Percentiles rank a stretch among this genome's conserved stretches.
phyloP scores from a whole-genome alignment of 2,888 invertebrate genomes.

The Perizoma affinitatum region DNA sequence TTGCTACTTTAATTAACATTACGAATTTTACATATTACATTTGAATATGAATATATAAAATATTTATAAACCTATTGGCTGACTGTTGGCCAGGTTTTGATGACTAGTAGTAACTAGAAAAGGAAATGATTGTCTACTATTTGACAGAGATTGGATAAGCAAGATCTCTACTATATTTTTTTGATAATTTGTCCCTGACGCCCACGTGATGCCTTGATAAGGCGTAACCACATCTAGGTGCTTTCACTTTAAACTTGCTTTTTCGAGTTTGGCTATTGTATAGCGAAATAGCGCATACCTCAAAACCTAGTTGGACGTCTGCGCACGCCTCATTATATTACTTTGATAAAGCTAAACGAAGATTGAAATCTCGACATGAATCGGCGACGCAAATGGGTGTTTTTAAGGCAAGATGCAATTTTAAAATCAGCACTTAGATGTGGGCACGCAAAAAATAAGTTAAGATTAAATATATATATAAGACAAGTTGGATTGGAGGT shows the following conservation, averaged over 20 bases:
- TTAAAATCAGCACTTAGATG: slow-evolving; percentile 5
- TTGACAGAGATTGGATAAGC: background rate
- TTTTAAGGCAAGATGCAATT: slow-evolving; percentile 33
- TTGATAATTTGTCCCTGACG: slow-evolving; percentile 1
- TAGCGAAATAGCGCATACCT: slow-evolving; percentile 7
- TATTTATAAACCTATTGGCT: slow-evolving; percentile 15
- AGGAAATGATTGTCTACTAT: too few species aligned
- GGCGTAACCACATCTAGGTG: too few species aligned
- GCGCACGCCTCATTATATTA: too few species aligned
- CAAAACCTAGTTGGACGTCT: background rate
- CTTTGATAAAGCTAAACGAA: too few species aligned
- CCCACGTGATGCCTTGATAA: slow-evolving; percentile 4
- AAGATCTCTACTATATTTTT: background rate
- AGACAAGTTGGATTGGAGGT: too few species aligned
- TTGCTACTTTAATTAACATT: slow-evolving; percentile 24
- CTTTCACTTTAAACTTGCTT: too few species aligned
- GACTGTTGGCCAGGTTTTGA: slow-evolving; percentile 15
- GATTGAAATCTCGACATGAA: too few species aligned
- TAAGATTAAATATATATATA: too few species aligned
- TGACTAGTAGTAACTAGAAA: background rate
- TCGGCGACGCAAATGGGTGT: slow-evolving; percentile 8
- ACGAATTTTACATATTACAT: slow-evolving; percentile 18
- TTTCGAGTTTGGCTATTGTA: background rate
- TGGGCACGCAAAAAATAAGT: too few species aligned
- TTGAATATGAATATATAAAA: slow-evolving; percentile 10